Conservation (phyloP, 53 echinoderm and acorn worm genomes). For the Actinopyga echinites region DNA sequence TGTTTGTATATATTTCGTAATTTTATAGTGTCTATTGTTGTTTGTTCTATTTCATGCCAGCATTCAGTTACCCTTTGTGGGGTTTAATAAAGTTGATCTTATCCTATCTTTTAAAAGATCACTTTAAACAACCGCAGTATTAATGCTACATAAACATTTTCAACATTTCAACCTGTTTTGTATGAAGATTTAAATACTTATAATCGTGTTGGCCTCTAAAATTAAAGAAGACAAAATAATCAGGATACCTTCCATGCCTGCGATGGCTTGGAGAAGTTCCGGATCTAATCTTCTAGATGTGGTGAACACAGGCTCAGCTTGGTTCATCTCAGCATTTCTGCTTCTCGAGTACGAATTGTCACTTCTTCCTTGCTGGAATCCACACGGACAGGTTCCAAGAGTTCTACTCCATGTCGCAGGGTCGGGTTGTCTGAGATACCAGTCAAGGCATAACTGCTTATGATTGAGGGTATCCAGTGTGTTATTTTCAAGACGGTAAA, state of each 20-base stretch:
- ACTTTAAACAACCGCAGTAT: too few relatives aligned
- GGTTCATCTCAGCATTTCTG: neutral
- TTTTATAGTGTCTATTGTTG: too few relatives aligned
- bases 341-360: slow-evolving; percentile 36
- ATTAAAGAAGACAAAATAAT: neutral
- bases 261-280: slow-evolving; percentile 19
- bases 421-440: slow-evolving; percentile 38
- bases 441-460: slow-evolving; percentile 31
- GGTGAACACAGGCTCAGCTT: neutral
- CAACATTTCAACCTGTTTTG: too few relatives aligned
- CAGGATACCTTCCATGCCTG: slow-evolving; percentile 34
- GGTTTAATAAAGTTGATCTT: too few relatives aligned
- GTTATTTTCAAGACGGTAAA: slow-evolving; percentile 39
- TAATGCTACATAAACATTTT: too few relatives aligned
- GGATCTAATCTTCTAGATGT: neutral
- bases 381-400: slow-evolving; percentile 53
- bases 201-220: too few relatives aligned
- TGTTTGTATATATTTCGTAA: too few relatives aligned
- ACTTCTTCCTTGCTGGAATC: slow-evolving; percentile 39
- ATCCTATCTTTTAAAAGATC: too few relatives aligned
- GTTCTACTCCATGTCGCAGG: slow-evolving; percentile 41
- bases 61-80: too few relatives aligned
- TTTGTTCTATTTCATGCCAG: too few relatives aligned
- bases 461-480: slow-evolving; percentile 18
- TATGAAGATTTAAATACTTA: too few relatives aligned